Base-by-base conservation (phyloP, 2,888 invertebrate species). In the Lymantria dispar region DNA sequence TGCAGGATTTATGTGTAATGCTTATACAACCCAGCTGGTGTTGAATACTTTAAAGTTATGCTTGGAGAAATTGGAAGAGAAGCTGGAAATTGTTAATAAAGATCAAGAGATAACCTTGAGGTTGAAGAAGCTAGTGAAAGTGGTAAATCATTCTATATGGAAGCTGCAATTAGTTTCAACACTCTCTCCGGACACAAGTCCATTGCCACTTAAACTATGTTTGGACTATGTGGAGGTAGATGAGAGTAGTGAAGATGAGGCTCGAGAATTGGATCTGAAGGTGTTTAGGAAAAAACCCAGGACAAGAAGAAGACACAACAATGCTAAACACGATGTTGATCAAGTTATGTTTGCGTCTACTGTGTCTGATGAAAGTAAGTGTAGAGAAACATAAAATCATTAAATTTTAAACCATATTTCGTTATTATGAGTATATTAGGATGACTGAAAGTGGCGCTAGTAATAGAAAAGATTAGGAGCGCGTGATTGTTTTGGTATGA, bases 131-230 rank as follows among this genome's bases (percentile, higher is more conserved):
- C 82, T 78, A 69, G 80, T 77, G 72, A 93, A 83, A 80, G 92
- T 82, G 10, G 90, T 95, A 5, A 93, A 92, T 57, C 95, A 96
- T 76, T 95, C 95, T 8, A 85, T 92, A 53, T 96, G 96, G 96
- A 93, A 95, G 68, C 86, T 95, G 64, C 94, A 95, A 70, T 78
- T 96, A 43, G 92, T 96, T n/a, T 92, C 92, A 0, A 92, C 91
- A 50, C 76, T 92, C 0, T 90, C 93, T 7, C 92, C 92, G 2
- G 83, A 89, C 37, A 80, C 83, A 5, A 88, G 86, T 54, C 86
- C 87, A 8, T 79, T 89, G 50, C 80, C 81, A 29, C 61, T 87
- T 7, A 88, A 89, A 54, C 70, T 90, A 1, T 90, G 89, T 51
- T 71, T 88, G 43, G 89, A 91, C 56, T 92, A 91, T 57, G 90